Evolutionary conservation across 2,113 vertebrate genomes (phyloP).

Genomic region (Arothron firmamentum): DNA sequence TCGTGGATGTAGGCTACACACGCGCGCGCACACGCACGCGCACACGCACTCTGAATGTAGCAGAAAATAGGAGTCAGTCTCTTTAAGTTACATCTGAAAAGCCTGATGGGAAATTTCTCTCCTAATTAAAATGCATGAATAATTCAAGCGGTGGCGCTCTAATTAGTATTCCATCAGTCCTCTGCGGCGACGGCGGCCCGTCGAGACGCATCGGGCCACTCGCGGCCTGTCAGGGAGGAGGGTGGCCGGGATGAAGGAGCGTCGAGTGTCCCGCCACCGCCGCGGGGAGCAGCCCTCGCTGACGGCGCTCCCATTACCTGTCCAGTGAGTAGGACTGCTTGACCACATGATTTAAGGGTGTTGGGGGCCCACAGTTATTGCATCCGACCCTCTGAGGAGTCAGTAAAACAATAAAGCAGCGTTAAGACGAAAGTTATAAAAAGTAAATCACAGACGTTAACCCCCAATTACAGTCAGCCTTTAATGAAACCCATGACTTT

Average conservation of each 20-base stretch:
- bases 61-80: constrained; percentile 52
- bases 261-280: constrained; percentile 16
- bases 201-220: constrained; percentile 45
- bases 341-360: constrained; percentile 54
- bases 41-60: constrained; percentile 1
- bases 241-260: constrained; percentile 44
- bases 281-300: background rate
- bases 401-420: constrained; percentile 66
- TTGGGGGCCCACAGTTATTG: constrained; percentile 57
- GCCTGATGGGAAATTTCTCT: constrained; percentile 71
- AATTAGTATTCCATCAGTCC: constrained; percentile 77
- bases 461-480: constrained; percentile 40
- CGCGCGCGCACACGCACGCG: background rate
- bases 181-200: constrained; percentile 54
- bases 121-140: constrained; percentile 81
- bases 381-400: constrained; percentile 46
- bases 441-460: constrained; percentile 59
- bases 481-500: constrained; percentile 45
- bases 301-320: background rate
- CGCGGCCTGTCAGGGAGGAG: constrained; percentile 15
- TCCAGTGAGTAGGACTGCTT: no score
- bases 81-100: constrained; percentile 58
- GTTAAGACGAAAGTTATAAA: constrained; percentile 63
- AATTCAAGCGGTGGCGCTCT: constrained; percentile 71
- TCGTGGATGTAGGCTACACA: background rate